Conservation (phyloP, 1,140 invertebrate genomes). For the Macrotrachela quadricornifera region DNA sequence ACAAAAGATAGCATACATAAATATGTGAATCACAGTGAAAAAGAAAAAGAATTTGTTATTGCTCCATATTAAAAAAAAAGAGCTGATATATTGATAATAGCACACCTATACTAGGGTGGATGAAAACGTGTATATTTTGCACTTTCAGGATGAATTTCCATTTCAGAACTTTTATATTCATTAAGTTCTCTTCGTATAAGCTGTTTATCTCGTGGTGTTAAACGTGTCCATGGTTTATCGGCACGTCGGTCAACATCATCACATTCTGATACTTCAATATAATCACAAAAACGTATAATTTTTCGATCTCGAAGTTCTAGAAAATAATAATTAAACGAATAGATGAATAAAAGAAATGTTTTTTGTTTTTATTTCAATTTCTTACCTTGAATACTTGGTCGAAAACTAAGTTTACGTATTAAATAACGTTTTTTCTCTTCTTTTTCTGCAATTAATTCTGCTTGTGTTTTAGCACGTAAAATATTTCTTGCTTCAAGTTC, state of each 20-base stretch:
- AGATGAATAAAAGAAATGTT: too few relatives aligned
- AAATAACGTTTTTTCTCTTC: conserved; percentile 90
- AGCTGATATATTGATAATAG: too few relatives aligned
- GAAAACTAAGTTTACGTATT: conserved; percentile 48
- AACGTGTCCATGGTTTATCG: conserved; percentile 93
- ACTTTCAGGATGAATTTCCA: conserved; percentile 97
- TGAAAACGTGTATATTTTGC: conserved; percentile 57
- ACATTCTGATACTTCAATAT: conserved; percentile 92
- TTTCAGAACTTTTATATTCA: conserved; percentile 97
- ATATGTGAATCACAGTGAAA: too few relatives aligned
- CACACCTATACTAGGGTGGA: conserved; percentile 14
- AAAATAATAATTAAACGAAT: too few relatives aligned
- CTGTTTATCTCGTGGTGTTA: conserved; percentile 87
- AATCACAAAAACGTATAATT: conserved; percentile 97
- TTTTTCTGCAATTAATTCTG: conserved; percentile 78
- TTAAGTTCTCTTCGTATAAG: conserved; percentile 87
- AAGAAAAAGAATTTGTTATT: too few relatives aligned
- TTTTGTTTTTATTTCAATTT: too few relatives aligned
- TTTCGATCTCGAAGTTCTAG: conserved; percentile 89
- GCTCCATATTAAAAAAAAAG: too few relatives aligned
- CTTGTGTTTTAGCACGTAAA: conserved; percentile 81
- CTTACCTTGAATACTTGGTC: conserved; percentile 1
- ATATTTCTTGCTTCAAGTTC: conserved; percentile 95
- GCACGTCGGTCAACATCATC: conserved; percentile 80
- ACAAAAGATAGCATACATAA: too few relatives aligned